These are phyloP conservation scores for Caenorhabditis sp. DNA, from an alignment of 2,888 invertebrate species.

Conservation along the genomic window DNA sequence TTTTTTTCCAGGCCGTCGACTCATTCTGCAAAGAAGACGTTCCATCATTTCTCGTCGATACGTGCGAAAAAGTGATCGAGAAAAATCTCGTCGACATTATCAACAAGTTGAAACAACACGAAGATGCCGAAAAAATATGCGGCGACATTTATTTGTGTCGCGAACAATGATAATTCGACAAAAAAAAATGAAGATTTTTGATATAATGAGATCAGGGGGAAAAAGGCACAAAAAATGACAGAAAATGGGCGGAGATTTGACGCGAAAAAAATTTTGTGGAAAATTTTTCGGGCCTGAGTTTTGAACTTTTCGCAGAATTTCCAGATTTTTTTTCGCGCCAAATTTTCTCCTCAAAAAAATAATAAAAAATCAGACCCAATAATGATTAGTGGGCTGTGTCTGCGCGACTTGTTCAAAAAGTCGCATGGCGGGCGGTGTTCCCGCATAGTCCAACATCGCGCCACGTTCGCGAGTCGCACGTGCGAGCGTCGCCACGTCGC, in stretches of 20 bases:
- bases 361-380: conserved; percentile 40
- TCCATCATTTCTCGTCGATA: conserved; percentile 32
- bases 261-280: not conserved
- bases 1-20: conserved; percentile 30
- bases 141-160: conserved; percentile 32
- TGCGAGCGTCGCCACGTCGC: no score
- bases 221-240: conserved; percentile 9
- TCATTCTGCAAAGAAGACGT: conserved; percentile 40
- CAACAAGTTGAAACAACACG: conserved; percentile 38
- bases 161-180: not conserved
- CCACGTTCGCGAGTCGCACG: no score
- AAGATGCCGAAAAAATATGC: conserved; percentile 35
- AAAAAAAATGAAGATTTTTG: not conserved
- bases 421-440: conserved; percentile 53
- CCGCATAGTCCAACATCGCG: conserved; percentile 42
- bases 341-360: not conserved
- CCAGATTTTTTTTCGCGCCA: not conserved
- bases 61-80: conserved; percentile 41
- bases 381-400: conserved; percentile 37
- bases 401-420: conserved; percentile 52
- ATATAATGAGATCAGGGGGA: not conserved
- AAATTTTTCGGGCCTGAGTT: not conserved
- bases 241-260: not conserved
- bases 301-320: no score
- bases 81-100: conserved; percentile 36